phyloP scores from a whole-genome alignment of 2,888 invertebrate genomes.

The Odontothrips loti region DNA sequence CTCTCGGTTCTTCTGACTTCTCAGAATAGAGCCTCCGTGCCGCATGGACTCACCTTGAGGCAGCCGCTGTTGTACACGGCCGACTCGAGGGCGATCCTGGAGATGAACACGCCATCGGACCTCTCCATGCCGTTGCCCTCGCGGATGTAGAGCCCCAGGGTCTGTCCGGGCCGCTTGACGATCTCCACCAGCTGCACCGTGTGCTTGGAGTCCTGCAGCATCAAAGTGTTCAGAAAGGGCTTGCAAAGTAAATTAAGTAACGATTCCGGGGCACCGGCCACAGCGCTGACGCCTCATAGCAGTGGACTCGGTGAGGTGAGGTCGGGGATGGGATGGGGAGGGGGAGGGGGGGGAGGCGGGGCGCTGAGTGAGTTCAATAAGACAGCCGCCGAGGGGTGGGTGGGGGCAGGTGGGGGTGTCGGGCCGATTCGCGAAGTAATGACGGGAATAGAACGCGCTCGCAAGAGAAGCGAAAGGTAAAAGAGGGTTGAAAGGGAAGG shows the following conservation, averaged over 20 bases:
- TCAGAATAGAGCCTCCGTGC: too few species aligned
- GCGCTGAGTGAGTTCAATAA: slow-evolving; percentile 8
- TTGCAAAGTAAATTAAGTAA: slow-evolving; percentile 11
- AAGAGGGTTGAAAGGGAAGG: too few species aligned
- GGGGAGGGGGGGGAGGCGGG: background rate
- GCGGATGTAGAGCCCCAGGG: slow-evolving; percentile 93
- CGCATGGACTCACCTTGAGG: slow-evolving; percentile 63
- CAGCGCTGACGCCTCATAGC: slow-evolving; percentile 31
- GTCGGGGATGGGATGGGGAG: background rate
- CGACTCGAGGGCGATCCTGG: slow-evolving; percentile 89
- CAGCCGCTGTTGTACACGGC: slow-evolving; percentile 97
- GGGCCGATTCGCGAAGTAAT: background rate
- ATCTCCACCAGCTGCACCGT: slow-evolving; percentile 93
- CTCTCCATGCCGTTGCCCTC: slow-evolving; percentile 97
- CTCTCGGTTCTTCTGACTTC: too few species aligned
- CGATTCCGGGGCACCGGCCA: too few species aligned
- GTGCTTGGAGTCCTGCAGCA: slow-evolving; percentile 63
- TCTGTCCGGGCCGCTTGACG: slow-evolving; percentile 97
- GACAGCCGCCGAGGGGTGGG: background rate
- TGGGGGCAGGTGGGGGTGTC: background rate
- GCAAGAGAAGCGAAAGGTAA: too few species aligned
- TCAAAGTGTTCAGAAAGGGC: slow-evolving; percentile 34
- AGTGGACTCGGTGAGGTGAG: background rate
- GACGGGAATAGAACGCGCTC: background rate
- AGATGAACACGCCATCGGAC: slow-evolving; percentile 96